Conservation (phyloP, 2,888 invertebrate species). For the Lacanobia wlatinum region DNA sequence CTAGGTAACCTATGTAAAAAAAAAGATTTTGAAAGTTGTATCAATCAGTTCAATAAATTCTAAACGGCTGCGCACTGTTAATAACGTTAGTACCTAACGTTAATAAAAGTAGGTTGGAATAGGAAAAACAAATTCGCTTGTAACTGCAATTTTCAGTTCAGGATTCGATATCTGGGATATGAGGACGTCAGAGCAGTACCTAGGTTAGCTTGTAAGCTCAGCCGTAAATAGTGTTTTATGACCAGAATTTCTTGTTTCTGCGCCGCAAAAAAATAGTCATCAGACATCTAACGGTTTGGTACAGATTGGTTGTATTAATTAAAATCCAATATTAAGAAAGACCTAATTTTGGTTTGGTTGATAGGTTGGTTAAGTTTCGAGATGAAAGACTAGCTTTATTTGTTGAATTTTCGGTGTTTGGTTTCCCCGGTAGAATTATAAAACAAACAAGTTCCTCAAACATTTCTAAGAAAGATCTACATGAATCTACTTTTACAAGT, state of each 20-base stretch:
- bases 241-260: conserved; percentile 55
- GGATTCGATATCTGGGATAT: conserved; percentile 43
- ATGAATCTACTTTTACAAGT: neutral
- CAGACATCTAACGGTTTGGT: conserved; percentile 59
- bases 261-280: conserved; percentile 50
- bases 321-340: neutral
- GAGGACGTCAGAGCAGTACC: conserved; percentile 12
- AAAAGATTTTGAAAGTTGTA: too few species aligned
- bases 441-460: neutral
- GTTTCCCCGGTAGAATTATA: neutral
- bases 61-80: neutral
- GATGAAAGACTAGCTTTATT: neutral
- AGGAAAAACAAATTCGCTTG: neutral
- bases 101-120: too few species aligned
- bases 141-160: conserved; percentile 55
- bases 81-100: too few species aligned
- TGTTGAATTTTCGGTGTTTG: neutral
- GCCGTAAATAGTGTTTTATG: conserved; percentile 45
- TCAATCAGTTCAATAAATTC: neutral
- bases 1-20: too few species aligned
- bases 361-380: neutral
- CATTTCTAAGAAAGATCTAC: neutral
- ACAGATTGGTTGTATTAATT: conserved; percentile 29
- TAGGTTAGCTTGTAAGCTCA: conserved; percentile 12
- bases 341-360: neutral